Base-by-base conservation (phyloP, 1,140 invertebrate genomes). In the Lethrus apterus region DNA sequence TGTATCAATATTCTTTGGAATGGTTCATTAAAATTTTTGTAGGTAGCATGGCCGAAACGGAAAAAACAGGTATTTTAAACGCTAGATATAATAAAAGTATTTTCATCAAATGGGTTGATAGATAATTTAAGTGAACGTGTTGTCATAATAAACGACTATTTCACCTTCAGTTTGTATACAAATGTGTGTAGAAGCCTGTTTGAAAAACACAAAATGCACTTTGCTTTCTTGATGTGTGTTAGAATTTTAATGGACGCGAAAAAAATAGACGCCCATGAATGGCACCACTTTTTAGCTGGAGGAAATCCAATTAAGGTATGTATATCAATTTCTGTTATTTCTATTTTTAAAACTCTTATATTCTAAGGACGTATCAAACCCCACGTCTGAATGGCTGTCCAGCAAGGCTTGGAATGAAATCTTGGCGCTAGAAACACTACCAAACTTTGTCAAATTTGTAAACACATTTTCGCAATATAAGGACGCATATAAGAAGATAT, bases 1-100 rank as follows among this genome's bases (percentile, higher is more conserved):
- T 86, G 84, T 88, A 86, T 64, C 83, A 86, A 57, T 86, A 84
- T 59, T 86, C 82, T 2, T 64, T 86, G 11, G 76, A 79, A 44
- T 86, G 83, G 83, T 86, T 84, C 58, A 75, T 84, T 44, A 75
- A 75, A 36, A 75, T 86, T 3, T 84, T 84, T 58, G 71, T 73
- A 36, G 75, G 74, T 48, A 84, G 73, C 57, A 88, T 86, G 56
- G 69, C 75, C 4, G 75, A 77, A 47, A 76, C 81, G 0, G 79
- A 83, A 54, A 78, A 77, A 57, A 61, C 57, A 30, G 56, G 68
- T 73, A 45, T 11, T 38, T 38, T 11, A n/a, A n/a, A n/a, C n/a
- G n/a, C n/a, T n/a, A n/a, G n/a, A n/a, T n/a, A n/a, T n/a, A 51
- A 26, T 29, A 42, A 26, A 35, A 17, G 29, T 7, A 2, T 36